Percentiles rank a stretch among this genome's conserved stretches.
These are phyloP conservation scores for Apocheima hispidaria DNA, from an alignment of 2,888 invertebrate genomes.

Conservation along the genomic window DNA sequence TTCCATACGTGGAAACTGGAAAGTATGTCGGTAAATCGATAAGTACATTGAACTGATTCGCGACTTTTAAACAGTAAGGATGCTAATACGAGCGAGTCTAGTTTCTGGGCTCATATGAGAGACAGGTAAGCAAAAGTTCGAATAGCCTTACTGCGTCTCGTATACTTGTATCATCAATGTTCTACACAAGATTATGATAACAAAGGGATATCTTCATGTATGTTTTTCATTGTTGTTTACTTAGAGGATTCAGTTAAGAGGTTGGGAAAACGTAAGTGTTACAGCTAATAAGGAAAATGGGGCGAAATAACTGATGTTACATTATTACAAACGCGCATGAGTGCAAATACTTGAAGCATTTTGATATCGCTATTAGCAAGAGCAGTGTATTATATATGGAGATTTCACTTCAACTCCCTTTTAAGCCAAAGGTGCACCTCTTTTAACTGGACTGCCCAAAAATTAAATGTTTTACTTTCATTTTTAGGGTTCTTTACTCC, in stretches of 20 bases:
- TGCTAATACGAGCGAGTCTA: too few relatives aligned
- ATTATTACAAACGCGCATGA: neutral
- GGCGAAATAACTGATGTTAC: slow-evolving; percentile 1
- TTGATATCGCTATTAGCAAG: neutral
- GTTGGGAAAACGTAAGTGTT: slow-evolving; percentile 10
- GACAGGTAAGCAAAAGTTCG: too few relatives aligned
- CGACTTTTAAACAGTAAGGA: neutral
- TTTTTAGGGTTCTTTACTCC: too few relatives aligned
- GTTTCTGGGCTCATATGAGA: too few relatives aligned
- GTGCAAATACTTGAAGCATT: neutral
- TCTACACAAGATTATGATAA: too few relatives aligned
- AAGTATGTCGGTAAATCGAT: slow-evolving; percentile 14
- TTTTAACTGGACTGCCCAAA: too few relatives aligned
- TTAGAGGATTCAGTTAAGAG: slow-evolving; percentile 10
- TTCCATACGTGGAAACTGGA: slow-evolving; percentile 25
- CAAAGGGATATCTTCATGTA: neutral
- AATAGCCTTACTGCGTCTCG: too few relatives aligned
- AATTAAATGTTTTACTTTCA: too few relatives aligned
- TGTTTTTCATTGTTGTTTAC: slow-evolving; percentile 10
- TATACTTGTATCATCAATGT: too few relatives aligned
- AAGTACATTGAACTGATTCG: slow-evolving; percentile 16
- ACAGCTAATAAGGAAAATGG: slow-evolving; percentile 27
- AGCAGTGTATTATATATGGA: neutral
- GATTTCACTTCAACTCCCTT: too few relatives aligned
- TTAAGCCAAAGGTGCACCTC: too few relatives aligned